Conservation (phyloP, 1,140 invertebrate species). For the Reticulitermes speratus region DNA sequence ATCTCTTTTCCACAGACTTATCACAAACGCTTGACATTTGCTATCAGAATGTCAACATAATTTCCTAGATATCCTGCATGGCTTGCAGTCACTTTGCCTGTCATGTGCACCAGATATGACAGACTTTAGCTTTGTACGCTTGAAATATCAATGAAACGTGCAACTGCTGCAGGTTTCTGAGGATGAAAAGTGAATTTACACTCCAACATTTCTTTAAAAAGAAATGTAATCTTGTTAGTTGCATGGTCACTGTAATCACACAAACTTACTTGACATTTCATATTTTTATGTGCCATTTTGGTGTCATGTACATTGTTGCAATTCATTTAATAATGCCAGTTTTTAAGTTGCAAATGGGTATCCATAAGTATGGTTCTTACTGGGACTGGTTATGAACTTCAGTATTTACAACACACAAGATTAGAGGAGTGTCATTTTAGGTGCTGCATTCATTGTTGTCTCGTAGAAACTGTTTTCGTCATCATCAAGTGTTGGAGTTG, state of each 20-base stretch:
- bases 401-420: not conserved
- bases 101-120: too few relatives aligned
- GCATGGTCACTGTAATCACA: not conserved
- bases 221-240: not conserved
- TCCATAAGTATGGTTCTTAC: not conserved
- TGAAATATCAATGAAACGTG: not conserved
- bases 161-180: not conserved
- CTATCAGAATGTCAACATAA: not conserved
- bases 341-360: not conserved
- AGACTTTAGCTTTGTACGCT: not conserved
- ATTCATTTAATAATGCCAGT: not conserved
- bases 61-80: not conserved
- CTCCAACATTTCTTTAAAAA: not conserved
- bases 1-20: not conserved
- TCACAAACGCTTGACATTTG: not conserved
- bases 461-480: constrained; percentile 32
- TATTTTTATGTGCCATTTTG: not conserved
- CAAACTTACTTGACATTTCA: not conserved
- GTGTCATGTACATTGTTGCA: not conserved
- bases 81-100: too few relatives aligned
- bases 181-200: not conserved
- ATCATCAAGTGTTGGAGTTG: constrained; percentile 15
- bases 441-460: constrained; percentile 16
- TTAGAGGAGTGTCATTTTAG: not conserved
- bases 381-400: not conserved